Evolutionary conservation across 2,797 vertebrate species (phyloP).

Genomic region (Bovichtus variegatus): DNA sequence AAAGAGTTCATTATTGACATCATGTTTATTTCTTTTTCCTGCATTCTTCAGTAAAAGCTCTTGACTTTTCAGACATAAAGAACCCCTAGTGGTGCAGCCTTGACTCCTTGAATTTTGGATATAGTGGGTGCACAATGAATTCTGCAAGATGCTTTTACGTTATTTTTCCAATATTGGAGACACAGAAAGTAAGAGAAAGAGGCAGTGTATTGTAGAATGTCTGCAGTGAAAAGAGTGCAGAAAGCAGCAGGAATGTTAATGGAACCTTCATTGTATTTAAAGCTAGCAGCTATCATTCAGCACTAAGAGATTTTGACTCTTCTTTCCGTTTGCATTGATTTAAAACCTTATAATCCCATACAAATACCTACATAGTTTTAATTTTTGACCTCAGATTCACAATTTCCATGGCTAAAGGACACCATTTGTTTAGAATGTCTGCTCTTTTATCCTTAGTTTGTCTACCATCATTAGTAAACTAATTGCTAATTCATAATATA

Average conservation of each 20-base stretch:
- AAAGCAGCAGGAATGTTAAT: conserved; percentile 70
- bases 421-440: neutral
- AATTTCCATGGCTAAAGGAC: neutral
- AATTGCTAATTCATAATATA: neutral
- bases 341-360: neutral
- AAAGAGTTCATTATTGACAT: conserved; percentile 48
- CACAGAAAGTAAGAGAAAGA: conserved; percentile 18
- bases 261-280: conserved; percentile 55
- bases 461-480: neutral
- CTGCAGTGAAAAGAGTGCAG: conserved; percentile 39
- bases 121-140: conserved; percentile 12
- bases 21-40: conserved; percentile 19
- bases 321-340: conserved; percentile 12
- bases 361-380: conserved; percentile 14
- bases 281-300: conserved; percentile 17
- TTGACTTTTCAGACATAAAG: conserved; percentile 58
- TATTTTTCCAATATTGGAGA: conserved; percentile 14
- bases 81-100: conserved; percentile 49
- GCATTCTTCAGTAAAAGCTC: conserved; percentile 47
- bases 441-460: neutral
- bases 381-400: conserved; percentile 14
- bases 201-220: conserved; percentile 26
- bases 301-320: neutral
- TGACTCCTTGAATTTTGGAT: conserved; percentile 57
- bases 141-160: conserved; percentile 36